Evolutionary conservation across 2,888 invertebrate species (phyloP).

Genomic region (Nasonia oneida): DNA sequence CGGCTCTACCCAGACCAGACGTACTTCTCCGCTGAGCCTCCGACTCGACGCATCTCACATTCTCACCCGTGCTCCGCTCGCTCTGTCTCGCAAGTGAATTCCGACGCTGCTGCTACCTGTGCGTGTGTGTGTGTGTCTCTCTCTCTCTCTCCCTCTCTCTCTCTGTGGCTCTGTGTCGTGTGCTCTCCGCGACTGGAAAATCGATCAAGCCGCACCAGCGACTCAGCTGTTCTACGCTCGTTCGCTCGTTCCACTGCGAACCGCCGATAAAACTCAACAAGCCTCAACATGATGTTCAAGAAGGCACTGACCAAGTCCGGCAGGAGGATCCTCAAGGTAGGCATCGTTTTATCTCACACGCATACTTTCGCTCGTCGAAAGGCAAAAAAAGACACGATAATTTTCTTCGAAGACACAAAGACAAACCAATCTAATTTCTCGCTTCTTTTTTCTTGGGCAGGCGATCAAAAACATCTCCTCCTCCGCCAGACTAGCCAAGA

Average conservation of each 20-base stretch:
- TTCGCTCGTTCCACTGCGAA: too few relatives aligned
- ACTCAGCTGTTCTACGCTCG: neutral
- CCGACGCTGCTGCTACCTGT: too few relatives aligned
- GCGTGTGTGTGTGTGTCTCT: too few relatives aligned
- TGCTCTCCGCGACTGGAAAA: neutral
- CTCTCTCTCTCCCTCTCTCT: too few relatives aligned
- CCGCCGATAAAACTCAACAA: neutral
- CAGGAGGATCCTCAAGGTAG: conserved; percentile 75
- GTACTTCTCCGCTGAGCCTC: conserved; percentile 12
- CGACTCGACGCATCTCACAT: conserved; percentile 18
- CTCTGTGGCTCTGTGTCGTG: too few relatives aligned
- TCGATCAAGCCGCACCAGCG: neutral
- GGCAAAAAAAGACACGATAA: too few relatives aligned
- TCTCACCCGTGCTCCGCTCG: neutral
- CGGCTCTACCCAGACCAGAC: neutral
- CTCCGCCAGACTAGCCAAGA: conserved; percentile 37
- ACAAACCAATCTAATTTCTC: neutral
- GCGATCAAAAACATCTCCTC: conserved; percentile 54
- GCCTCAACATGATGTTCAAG: conserved; percentile 71
- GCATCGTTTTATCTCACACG: conserved; percentile 51
- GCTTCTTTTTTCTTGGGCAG: conserved; percentile 47
- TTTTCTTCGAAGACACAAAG: neutral
- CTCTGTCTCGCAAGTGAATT: conserved; percentile 14
- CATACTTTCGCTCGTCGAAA: neutral
- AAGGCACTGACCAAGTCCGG: conserved; percentile 76